phyloP scores from a whole-genome alignment of 2,113 vertebrate species.

The Plestiodon gilberti region DNA sequence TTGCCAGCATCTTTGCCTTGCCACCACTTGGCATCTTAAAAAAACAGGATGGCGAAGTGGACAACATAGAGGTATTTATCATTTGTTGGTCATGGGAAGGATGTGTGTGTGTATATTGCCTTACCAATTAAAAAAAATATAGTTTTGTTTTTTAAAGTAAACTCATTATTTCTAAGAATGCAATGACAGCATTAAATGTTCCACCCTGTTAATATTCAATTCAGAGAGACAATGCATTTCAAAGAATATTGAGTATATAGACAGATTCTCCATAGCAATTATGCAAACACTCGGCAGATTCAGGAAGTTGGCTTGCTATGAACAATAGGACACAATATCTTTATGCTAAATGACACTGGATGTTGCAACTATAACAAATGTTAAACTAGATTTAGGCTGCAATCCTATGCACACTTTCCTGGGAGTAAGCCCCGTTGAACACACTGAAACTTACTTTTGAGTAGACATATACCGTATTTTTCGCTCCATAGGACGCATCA shows the following conservation, averaged over 20 bases:
- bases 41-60: conserved; percentile 32
- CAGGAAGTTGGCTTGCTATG: background rate
- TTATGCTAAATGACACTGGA: no score
- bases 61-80: conserved; percentile 48
- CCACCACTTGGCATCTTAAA: conserved; percentile 51
- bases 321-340: no score
- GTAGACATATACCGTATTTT: no score
- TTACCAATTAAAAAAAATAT: background rate
- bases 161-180: no score
- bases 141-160: background rate
- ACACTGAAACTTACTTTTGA: no score
- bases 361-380: no score
- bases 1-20: conserved; percentile 61
- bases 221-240: no score
- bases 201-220: no score
- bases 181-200: background rate
- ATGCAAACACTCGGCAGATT: background rate
- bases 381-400: no score
- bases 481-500: no score
- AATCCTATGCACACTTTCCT: no score
- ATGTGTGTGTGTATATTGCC: background rate
- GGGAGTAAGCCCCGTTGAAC: no score
- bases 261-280: background rate
- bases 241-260: background rate
- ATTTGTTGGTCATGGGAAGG: background rate